Conservation (phyloP, 2,888 invertebrate species). For the Hirudinaria manillensis region DNA sequence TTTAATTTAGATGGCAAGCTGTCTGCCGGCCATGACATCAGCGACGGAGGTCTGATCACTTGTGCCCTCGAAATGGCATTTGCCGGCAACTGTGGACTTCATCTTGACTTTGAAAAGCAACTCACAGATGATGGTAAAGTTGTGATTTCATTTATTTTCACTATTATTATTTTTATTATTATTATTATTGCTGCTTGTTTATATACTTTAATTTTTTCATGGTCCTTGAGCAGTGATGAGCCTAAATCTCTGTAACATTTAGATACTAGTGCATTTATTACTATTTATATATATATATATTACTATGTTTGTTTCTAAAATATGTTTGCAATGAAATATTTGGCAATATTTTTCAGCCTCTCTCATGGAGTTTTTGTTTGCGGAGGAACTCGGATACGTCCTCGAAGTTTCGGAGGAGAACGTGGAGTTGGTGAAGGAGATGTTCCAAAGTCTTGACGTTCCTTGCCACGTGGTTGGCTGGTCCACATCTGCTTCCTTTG, state of each 20-base stretch:
- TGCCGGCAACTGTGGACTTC: conserved; percentile 76
- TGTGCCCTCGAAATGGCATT: conserved; percentile 93
- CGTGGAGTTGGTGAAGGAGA: conserved; percentile 41
- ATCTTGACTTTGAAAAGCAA: conserved; percentile 39
- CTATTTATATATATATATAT: background rate
- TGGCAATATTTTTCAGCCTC: background rate
- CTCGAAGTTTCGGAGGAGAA: conserved; percentile 49
- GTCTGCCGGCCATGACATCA: conserved; percentile 85
- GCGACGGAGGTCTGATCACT: conserved; percentile 88
- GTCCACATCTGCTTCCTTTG: background rate
- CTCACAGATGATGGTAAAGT: background rate
- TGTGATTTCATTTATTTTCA: background rate
- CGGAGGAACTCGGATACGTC: conserved; percentile 55
- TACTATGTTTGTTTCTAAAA: background rate
- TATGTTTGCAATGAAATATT: background rate
- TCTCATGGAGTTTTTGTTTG: conserved; percentile 47
- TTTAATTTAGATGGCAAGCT: conserved; percentile 62
- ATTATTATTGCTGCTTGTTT: conserved; percentile 1
- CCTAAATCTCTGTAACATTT: background rate
- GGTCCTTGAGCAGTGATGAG: background rate
- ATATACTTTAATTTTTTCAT: background rate
- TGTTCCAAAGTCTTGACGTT: conserved; percentile 42
- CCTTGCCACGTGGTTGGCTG: conserved; percentile 39
- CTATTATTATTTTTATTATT: background rate
- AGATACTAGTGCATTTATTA: background rate